Evolutionary conservation across 2,888 invertebrate species (phyloP).

Genomic region (Linnaemya tessellans): DNA sequence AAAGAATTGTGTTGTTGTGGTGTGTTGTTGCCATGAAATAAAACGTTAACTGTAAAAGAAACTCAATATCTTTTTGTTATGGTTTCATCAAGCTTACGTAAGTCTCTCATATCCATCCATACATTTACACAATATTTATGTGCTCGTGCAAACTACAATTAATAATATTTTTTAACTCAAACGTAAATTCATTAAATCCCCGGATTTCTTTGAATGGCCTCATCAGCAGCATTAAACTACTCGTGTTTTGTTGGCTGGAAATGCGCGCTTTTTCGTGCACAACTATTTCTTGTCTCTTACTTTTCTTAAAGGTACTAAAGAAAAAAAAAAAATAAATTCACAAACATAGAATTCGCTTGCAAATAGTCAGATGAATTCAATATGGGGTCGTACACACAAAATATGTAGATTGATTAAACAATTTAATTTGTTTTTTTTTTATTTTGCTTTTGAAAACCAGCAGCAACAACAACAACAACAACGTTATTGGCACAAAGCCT

Average conservation of each 20-base stretch:
- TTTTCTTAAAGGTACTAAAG: background rate
- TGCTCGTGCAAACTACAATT: slow-evolving; percentile 18
- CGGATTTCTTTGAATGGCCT: slow-evolving; percentile 12
- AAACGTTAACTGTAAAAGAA: slow-evolving; percentile 55
- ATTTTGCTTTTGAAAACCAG: background rate
- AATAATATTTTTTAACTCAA: background rate
- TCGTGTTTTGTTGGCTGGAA: slow-evolving; percentile 11
- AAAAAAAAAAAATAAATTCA: slow-evolving; percentile 33
- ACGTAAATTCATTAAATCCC: slow-evolving; percentile 4
- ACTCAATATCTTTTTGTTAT: slow-evolving; percentile 67
- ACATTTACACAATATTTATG: background rate
- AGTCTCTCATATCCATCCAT: slow-evolving; percentile 47
- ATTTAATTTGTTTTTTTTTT: slow-evolving; percentile 1
- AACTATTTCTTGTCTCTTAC: background rate
- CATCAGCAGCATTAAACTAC: background rate
- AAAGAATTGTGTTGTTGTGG: slow-evolving; percentile 45
- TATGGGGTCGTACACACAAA: background rate
- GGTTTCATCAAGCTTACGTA: slow-evolving; percentile 71
- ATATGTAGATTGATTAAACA: background rate
- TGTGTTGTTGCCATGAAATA: slow-evolving; percentile 13
- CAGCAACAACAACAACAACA: slow-evolving; percentile 11
- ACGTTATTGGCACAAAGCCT: slow-evolving; percentile 9
- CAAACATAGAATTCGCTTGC: slow-evolving; percentile 53
- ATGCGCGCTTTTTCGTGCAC: slow-evolving; percentile 64
- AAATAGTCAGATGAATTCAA: slow-evolving; percentile 36